These are phyloP conservation scores for Uria lomvia DNA, from an alignment of 2,113 vertebrate species.

Conservation along the genomic window DNA sequence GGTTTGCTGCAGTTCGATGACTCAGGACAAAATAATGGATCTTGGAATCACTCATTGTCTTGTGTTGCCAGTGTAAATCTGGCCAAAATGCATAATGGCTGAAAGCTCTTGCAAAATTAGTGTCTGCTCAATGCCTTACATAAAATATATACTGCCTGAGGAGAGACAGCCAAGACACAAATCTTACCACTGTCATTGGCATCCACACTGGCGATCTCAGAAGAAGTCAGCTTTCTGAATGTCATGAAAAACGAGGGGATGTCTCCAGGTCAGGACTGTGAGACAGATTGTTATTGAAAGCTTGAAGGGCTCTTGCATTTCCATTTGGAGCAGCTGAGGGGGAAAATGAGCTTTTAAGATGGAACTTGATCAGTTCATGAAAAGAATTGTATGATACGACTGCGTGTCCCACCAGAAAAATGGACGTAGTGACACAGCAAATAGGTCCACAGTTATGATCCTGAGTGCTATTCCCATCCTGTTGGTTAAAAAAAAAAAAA, in stretches of 20 bases:
- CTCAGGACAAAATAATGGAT: constrained; percentile 59
- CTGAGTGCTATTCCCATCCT: background rate
- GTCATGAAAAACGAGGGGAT: background rate
- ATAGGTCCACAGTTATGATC: background rate
- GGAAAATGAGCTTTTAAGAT: constrained; percentile 23
- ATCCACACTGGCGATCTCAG: background rate
- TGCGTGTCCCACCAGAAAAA: background rate
- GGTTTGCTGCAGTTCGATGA: constrained; percentile 21
- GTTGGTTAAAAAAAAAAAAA: background rate
- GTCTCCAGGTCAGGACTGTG: constrained; percentile 7
- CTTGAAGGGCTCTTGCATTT: background rate
- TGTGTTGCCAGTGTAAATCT: constrained; percentile 42
- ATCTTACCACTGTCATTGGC: background rate
- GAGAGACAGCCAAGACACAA: background rate
- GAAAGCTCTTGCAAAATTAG: constrained; percentile 38
- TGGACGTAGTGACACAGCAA: background rate
- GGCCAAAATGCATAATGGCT: constrained; percentile 16
- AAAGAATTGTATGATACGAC: background rate
- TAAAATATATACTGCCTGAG: background rate
- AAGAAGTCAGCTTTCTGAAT: background rate
- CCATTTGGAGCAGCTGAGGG: background rate
- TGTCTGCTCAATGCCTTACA: background rate
- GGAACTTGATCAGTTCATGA: background rate
- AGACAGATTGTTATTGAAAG: background rate
- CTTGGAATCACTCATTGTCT: constrained; percentile 42